Evolutionary conservation across 2,113 vertebrate species (phyloP).

Genomic region (Desmodus rotundus): DNA sequence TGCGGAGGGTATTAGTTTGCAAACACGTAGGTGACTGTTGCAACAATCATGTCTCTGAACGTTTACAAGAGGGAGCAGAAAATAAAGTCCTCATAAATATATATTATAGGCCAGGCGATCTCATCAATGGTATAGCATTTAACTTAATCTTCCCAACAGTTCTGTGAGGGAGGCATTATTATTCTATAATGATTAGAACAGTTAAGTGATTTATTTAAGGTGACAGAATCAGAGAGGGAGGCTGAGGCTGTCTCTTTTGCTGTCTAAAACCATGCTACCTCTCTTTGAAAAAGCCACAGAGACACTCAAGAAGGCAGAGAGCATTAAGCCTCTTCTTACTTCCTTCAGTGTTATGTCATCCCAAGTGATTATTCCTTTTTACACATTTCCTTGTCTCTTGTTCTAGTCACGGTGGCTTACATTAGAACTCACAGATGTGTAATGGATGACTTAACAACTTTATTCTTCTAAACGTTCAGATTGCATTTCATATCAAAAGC

Average conservation of each 20-base stretch:
- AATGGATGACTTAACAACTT: slow-evolving; percentile 62
- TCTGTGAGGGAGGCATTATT: background rate
- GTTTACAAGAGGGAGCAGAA: background rate
- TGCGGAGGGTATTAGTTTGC: background rate
- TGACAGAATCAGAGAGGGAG: background rate
- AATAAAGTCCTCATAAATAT: background rate
- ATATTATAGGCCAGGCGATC: background rate
- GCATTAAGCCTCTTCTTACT: background rate
- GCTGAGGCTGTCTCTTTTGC: background rate
- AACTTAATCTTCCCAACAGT: background rate
- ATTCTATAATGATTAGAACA: background rate
- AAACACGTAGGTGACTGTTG: background rate
- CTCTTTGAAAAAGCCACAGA: background rate
- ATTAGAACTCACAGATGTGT: slow-evolving; percentile 43
- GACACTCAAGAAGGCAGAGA: background rate
- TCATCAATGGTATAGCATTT: background rate
- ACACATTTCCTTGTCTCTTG: background rate
- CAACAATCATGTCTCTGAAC: background rate
- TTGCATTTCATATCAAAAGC: slow-evolving; percentile 41
- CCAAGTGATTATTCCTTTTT: background rate
- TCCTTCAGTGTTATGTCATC: background rate
- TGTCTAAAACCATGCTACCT: background rate
- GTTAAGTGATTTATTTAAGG: background rate
- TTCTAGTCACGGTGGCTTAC: background rate
- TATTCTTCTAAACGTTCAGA: slow-evolving; percentile 41